Conservation (phyloP, 2,888 invertebrate species). For the Protonemura montana region DNA sequence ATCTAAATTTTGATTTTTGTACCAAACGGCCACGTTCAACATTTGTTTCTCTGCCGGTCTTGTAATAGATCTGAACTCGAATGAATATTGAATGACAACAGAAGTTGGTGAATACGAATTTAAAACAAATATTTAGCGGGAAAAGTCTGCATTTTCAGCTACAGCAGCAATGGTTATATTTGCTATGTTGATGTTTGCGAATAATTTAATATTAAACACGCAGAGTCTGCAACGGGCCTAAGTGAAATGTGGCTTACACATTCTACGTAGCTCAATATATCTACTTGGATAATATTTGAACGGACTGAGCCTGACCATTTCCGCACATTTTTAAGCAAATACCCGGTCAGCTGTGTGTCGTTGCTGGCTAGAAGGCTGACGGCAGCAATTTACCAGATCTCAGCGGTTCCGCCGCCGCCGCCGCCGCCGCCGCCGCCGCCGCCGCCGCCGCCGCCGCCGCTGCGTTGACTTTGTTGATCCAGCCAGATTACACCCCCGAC, state of each 20-base stretch:
- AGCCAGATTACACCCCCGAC: constrained; percentile 37
- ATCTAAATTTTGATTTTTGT: background rate
- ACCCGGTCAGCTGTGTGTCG: constrained; percentile 30
- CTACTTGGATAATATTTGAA: constrained; percentile 17
- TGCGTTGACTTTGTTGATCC: constrained; percentile 45
- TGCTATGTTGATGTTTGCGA: constrained; percentile 35
- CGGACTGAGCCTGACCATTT: constrained; percentile 19
- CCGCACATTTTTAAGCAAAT: constrained; percentile 36
- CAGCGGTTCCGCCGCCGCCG: background rate
- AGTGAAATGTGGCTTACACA: background rate
- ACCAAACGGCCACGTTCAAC: background rate
- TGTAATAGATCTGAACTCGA: background rate
- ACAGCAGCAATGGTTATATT: constrained; percentile 25
- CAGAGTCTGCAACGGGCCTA: background rate
- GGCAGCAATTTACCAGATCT: constrained; percentile 13
- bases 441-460: background rate
- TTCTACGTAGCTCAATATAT: background rate
- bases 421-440: background rate
- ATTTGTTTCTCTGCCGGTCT: background rate
- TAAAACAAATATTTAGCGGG: constrained; percentile 29
- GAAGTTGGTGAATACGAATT: background rate
- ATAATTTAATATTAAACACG: constrained; percentile 17
- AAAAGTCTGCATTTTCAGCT: constrained; percentile 19
- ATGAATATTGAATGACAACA: background rate
- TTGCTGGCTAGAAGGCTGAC: background rate